Conservation (phyloP, 92 coral and sea anemone species). For the Metridium senile region DNA sequence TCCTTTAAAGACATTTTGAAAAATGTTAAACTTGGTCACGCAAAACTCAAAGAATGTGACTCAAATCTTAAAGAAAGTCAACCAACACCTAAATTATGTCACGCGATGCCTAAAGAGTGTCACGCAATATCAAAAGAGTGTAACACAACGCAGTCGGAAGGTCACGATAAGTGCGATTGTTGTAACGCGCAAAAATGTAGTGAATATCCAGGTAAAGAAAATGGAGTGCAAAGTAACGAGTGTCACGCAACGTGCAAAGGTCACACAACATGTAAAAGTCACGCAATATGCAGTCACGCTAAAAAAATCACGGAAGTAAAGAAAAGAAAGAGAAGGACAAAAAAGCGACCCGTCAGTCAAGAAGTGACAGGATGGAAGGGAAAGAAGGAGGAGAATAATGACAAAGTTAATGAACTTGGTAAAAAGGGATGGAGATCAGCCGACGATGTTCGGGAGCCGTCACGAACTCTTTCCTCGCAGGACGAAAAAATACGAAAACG, state of each 20-base stretch:
- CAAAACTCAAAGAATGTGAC: neutral
- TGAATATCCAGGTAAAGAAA: neutral
- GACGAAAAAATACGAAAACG: neutral
- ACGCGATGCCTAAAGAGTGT: neutral
- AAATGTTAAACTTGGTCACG: neutral
- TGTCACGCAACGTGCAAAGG: slow-evolving; percentile 1
- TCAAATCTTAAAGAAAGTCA: neutral
- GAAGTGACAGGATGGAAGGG: slow-evolving; percentile 22
- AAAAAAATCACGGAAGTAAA: neutral
- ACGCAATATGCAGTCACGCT: slow-evolving; percentile 5
- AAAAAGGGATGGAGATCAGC: slow-evolving; percentile 27
- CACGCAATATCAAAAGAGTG: neutral
- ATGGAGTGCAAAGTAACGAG: neutral
- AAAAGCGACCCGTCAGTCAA: slow-evolving; percentile 12
- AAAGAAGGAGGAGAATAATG: slow-evolving; percentile 10
- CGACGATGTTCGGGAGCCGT: slow-evolving; percentile 17
- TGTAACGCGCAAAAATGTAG: neutral
- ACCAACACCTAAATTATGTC: neutral
- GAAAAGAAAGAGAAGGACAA: slow-evolving; percentile 1
- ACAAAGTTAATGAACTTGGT: slow-evolving; percentile 15
- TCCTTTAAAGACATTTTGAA: neutral
- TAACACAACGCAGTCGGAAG: neutral
- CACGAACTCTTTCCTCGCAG: slow-evolving; percentile 13
- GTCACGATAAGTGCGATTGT: neutral
- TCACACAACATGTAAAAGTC: neutral